phyloP scores from a whole-genome alignment of 2,888 invertebrate genomes.

The Adineta ricciae region DNA sequence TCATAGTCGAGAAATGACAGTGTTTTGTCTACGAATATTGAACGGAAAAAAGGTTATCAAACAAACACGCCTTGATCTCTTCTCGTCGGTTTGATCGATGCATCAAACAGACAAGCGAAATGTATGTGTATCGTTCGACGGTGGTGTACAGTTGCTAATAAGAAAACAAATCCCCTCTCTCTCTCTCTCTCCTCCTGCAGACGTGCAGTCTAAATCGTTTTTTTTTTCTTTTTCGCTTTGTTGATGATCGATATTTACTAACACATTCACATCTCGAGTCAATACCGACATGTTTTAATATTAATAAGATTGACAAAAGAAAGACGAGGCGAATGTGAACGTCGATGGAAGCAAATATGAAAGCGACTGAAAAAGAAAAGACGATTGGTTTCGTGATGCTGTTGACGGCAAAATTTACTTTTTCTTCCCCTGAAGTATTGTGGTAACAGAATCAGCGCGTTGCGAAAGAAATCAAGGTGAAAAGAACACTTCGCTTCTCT shows the following conservation, averaged over 20 bases:
- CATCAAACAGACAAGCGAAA: neutral
- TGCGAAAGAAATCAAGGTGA: neutral
- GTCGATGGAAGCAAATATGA: neutral
- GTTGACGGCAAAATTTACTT: neutral
- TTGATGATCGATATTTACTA: neutral
- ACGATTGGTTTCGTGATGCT: neutral
- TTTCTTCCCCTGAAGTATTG: neutral
- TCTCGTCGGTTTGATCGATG: neutral
- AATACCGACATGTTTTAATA: neutral
- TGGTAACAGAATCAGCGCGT: neutral
- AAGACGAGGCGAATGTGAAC: neutral
- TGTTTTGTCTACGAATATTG: no score
- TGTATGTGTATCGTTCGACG: neutral
- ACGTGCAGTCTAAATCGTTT: neutral
- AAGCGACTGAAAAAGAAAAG: neutral
- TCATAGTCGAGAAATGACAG: no score
- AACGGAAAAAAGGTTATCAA: neutral
- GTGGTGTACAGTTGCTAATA: neutral
- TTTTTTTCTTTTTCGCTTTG: neutral
- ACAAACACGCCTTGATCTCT: neutral
- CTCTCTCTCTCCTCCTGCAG: neutral
- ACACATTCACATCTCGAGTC: neutral
- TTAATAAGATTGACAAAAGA: neutral
- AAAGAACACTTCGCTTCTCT: neutral
- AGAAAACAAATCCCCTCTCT: neutral